Evolutionary conservation across 2,888 invertebrate genomes (phyloP).

Genomic region (Boloria selene): DNA sequence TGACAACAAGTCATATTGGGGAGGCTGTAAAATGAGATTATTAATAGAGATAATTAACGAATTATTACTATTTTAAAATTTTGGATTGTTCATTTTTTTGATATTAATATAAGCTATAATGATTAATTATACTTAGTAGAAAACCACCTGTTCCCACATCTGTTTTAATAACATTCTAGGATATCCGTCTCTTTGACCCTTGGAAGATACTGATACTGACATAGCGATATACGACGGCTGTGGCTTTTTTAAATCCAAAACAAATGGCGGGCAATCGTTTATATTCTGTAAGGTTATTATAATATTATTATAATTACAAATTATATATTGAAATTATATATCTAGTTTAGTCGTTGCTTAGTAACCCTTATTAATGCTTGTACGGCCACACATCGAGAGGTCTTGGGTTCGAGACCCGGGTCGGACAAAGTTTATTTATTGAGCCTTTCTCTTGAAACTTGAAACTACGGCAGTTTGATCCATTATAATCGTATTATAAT

Average conservation of each 20-base stretch:
- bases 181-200: constrained; percentile 72
- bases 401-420: no score
- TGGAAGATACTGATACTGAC: constrained; percentile 67
- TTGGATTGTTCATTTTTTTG: no score
- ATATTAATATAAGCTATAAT: neutral
- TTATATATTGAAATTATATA: neutral
- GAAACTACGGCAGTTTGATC: no score
- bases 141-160: constrained; percentile 72
- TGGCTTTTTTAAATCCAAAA: constrained; percentile 65
- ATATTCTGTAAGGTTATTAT: constrained; percentile 55
- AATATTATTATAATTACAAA: neutral
- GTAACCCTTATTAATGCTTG: no score
- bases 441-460: no score
- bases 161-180: constrained; percentile 67
- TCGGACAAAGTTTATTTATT: no score
- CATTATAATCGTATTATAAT: no score
- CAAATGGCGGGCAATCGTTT: constrained; percentile 71
- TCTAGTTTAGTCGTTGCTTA: no score
- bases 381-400: no score
- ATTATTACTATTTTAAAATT: no score
- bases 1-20: constrained; percentile 67
- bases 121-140: neutral
- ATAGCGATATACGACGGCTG: constrained; percentile 65
- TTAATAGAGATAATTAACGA: neutral
- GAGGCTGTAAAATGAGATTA: constrained; percentile 53